Evolutionary conservation across 1,140 invertebrate genomes (phyloP).

Genomic region (Papilio machaon): DNA sequence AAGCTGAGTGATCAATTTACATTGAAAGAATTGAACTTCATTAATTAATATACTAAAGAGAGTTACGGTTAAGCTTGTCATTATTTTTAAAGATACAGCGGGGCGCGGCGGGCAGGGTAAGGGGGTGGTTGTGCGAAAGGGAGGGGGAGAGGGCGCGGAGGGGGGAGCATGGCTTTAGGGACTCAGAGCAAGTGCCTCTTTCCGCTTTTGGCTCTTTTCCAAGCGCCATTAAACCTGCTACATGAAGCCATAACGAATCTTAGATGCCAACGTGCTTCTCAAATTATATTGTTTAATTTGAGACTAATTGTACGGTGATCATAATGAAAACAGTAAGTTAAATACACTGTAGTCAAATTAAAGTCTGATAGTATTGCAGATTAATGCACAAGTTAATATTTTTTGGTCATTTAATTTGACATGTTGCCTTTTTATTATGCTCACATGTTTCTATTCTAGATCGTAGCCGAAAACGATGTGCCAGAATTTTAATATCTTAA

Average conservation of each 20-base stretch:
- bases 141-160: background rate
- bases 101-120: background rate
- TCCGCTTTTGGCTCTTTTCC: constrained; percentile 28
- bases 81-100: constrained; percentile 20
- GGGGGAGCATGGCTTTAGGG: constrained; percentile 8
- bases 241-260: constrained; percentile 19
- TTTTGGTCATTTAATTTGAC: too few relatives aligned
- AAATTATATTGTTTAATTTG: constrained; percentile 15
- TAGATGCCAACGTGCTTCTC: background rate
- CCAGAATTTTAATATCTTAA: too few relatives aligned
- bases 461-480: too few relatives aligned
- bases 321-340: background rate
- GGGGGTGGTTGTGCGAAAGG: background rate
- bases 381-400: too few relatives aligned
- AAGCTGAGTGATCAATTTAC: too few relatives aligned
- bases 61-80: constrained; percentile 13
- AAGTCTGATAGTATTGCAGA: background rate
- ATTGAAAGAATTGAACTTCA: too few relatives aligned
- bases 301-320: background rate
- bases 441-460: too few relatives aligned
- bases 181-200: constrained; percentile 29
- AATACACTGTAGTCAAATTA: background rate
- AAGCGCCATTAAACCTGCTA: constrained; percentile 21
- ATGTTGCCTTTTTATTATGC: too few relatives aligned
- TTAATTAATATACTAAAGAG: constrained; percentile 2